Percentiles rank a stretch among this genome's conserved stretches.
Evolutionary conservation across 2,888 invertebrate genomes (phyloP).

Genomic region (Tachystola acroxantha): DNA sequence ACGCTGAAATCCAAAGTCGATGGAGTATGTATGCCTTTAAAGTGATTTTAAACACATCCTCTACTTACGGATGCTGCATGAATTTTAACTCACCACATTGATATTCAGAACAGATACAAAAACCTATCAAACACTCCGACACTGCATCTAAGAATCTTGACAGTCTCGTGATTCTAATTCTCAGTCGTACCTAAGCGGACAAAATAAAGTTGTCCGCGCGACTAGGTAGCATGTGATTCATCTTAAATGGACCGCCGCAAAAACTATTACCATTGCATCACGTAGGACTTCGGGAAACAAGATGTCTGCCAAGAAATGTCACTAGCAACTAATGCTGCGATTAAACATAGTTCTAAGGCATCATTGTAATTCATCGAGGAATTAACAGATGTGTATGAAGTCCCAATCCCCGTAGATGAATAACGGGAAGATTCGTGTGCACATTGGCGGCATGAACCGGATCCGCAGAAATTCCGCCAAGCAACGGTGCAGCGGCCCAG

Average conservation of each 20-base stretch:
- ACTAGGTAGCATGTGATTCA: constrained; percentile 18
- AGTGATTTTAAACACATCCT: no score
- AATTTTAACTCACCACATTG: constrained; percentile 14
- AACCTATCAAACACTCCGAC: constrained; percentile 19
- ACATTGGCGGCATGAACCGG: constrained; percentile 31
- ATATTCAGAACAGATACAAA: constrained; percentile 18
- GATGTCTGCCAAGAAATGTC: constrained; percentile 8
- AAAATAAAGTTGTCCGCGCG: constrained; percentile 13
- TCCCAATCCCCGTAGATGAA: not conserved
- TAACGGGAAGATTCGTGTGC: constrained; percentile 12
- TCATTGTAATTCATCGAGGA: not conserved
- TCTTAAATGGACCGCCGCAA: constrained; percentile 10
- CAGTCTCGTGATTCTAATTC: constrained; percentile 22
- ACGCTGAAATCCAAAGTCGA: no score
- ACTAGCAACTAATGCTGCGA: not conserved
- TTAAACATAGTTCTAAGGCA: no score
- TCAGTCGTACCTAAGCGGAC: constrained; percentile 7
- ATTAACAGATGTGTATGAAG: not conserved
- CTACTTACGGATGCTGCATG: not conserved
- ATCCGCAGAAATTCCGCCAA: constrained; percentile 38
- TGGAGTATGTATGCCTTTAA: no score
- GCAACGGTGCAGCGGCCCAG: constrained; percentile 42
- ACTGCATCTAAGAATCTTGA: constrained; percentile 23
- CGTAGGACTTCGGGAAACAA: constrained; percentile 7
- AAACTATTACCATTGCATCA: constrained; percentile 9